These are phyloP conservation scores for Tenthredo distinguenda DNA, from an alignment of 2,888 invertebrate genomes.

Conservation along the genomic window DNA sequence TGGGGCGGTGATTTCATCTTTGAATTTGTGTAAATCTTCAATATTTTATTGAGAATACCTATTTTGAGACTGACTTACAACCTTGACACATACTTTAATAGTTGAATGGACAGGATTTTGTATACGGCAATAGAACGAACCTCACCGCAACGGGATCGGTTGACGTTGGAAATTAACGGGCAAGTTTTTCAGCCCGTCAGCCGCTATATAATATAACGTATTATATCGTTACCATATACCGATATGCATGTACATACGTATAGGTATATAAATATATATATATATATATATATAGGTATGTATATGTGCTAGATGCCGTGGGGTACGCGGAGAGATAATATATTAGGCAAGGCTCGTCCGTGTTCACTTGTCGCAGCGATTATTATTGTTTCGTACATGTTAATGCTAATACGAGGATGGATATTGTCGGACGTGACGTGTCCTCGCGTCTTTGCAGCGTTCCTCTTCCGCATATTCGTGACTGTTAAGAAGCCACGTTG, in stretches of 20 bases:
- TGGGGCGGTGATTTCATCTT: background rate
- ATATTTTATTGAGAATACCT: background rate
- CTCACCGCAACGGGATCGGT: background rate
- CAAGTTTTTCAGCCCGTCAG: background rate
- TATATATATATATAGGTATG: too few species aligned
- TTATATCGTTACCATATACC: background rate
- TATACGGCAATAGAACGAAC: background rate
- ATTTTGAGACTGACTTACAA: background rate
- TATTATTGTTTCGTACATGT: conserved; percentile 1
- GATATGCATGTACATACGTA: too few species aligned
- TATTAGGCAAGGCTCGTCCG: background rate
- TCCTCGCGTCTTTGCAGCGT: conserved; percentile 30
- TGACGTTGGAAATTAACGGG: conserved; percentile 1
- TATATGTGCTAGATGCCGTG: background rate
- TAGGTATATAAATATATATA: too few species aligned
- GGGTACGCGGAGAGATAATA: background rate
- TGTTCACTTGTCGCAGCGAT: conserved; percentile 26
- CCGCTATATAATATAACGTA: background rate
- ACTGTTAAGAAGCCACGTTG: background rate
- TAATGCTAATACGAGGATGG: conserved; percentile 36
- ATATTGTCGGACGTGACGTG: conserved; percentile 46
- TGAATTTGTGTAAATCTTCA: background rate
- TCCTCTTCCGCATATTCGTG: conserved; percentile 42
- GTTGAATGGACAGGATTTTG: background rate
- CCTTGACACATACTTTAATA: background rate